A percentile compares a stretch with the other conserved stretches of the same genome.
phyloP scores from a whole-genome alignment of 2,888 invertebrate species.

The Sthenelais limicola region DNA sequence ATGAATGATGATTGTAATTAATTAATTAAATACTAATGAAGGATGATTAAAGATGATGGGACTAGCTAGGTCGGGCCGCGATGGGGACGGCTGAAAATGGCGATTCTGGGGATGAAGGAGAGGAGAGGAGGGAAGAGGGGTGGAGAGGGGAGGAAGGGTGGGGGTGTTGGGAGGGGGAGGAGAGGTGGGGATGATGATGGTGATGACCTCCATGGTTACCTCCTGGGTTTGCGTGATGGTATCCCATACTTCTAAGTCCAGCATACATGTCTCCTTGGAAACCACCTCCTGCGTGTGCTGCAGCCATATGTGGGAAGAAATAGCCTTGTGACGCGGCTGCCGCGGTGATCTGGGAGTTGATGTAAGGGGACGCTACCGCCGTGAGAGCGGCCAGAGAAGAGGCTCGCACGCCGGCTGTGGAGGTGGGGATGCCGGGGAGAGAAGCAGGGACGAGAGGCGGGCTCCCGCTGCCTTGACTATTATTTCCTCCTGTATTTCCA shows the following conservation, averaged over 20 bases:
- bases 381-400: constrained; percentile 23
- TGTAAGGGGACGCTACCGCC: constrained; percentile 32
- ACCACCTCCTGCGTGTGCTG: background rate
- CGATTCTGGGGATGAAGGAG: background rate
- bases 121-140: constrained; percentile 6
- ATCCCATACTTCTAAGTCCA: constrained; percentile 1
- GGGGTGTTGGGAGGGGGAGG: too few relatives aligned
- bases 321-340: constrained; percentile 34
- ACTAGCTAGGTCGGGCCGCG: constrained; percentile 35
- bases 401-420: background rate
- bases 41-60: too few relatives aligned
- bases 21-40: too few relatives aligned
- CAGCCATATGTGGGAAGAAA: constrained; percentile 38
- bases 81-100: constrained; percentile 32
- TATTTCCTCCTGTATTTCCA: too few relatives aligned
- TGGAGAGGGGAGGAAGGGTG: background rate
- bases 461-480: too few relatives aligned
- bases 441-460: background rate
- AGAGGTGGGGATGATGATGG: constrained; percentile 1
- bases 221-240: background rate
- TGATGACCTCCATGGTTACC: background rate
- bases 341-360: constrained; percentile 16
- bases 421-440: background rate
- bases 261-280: constrained; percentile 30
- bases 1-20: too few relatives aligned